Evolutionary conservation across 2,888 invertebrate genomes (phyloP).

Genomic region (Hypolimnas misippus): DNA sequence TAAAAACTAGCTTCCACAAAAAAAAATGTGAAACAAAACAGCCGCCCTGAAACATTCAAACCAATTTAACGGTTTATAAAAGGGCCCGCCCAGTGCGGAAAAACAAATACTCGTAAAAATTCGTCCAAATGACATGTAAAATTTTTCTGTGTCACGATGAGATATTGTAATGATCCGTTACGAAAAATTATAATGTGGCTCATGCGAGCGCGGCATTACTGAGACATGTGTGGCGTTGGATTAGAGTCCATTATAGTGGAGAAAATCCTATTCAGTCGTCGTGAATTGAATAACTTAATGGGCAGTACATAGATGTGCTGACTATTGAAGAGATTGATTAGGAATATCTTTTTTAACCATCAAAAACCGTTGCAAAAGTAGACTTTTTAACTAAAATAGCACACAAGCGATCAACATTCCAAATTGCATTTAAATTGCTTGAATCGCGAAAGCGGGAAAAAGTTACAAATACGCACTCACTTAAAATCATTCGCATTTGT

Average conservation of each 20-base stretch:
- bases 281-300: constrained; percentile 81
- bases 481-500: too few relatives aligned
- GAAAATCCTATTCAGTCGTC: constrained; percentile 72
- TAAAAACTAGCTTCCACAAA: constrained; percentile 22
- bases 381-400: neutral
- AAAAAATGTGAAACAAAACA: constrained; percentile 30
- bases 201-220: constrained; percentile 76
- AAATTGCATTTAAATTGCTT: too few relatives aligned
- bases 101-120: constrained; percentile 81
- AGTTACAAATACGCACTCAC: too few relatives aligned
- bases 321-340: constrained; percentile 45
- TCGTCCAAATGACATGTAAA: constrained; percentile 80
- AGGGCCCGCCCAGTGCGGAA: constrained; percentile 69
- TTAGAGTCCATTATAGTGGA: constrained; percentile 71
- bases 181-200: constrained; percentile 77
- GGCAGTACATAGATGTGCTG: constrained; percentile 55
- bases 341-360: neutral
- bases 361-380: neutral
- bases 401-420: too few relatives aligned
- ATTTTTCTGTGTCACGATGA: constrained; percentile 83
- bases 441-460: too few relatives aligned
- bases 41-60: constrained; percentile 36
- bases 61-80: constrained; percentile 39
- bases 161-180: constrained; percentile 82
- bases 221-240: constrained; percentile 73